These are phyloP conservation scores for Ectemnius cavifrons DNA, from an alignment of 2,888 invertebrate genomes.

Conservation along the genomic window DNA sequence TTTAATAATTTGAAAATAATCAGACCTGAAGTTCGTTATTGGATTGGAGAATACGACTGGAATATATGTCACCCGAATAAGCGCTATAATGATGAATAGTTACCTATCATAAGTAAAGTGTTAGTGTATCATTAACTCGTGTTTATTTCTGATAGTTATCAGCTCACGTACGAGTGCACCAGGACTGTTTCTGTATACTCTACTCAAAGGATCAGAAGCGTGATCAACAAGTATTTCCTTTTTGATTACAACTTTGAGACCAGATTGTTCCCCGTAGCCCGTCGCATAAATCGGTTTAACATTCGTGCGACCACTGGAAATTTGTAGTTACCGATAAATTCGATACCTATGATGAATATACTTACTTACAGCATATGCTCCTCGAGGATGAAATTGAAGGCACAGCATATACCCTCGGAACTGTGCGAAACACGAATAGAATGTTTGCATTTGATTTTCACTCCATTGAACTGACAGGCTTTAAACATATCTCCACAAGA, in stretches of 20 bases:
- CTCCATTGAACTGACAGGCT: slow-evolving; percentile 71
- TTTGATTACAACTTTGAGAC: slow-evolving; percentile 45
- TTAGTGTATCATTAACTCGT: not conserved
- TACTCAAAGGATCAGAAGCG: not conserved
- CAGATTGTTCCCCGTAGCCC: slow-evolving; percentile 40
- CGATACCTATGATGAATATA: too few relatives aligned
- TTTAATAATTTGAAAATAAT: not conserved
- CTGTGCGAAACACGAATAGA: slow-evolving; percentile 67
- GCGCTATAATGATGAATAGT: slow-evolving; percentile 66
- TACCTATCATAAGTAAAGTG: slow-evolving; percentile 54
- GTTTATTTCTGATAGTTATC: not conserved
- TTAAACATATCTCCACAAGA: slow-evolving; percentile 72
- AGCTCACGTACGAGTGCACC: slow-evolving; percentile 42
- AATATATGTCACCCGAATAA: slow-evolving; percentile 57
- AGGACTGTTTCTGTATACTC: slow-evolving; percentile 29
- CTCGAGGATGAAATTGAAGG: slow-evolving; percentile 72
- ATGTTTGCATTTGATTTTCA: slow-evolving; percentile 62
- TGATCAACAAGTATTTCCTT: slow-evolving; percentile 24
- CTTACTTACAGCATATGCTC: slow-evolving; percentile 15
- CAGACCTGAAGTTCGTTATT: slow-evolving; percentile 47
- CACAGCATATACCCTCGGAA: slow-evolving; percentile 73
- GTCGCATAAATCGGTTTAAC: slow-evolving; percentile 8
- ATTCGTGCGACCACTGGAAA: not conserved
- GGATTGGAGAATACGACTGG: slow-evolving; percentile 39
- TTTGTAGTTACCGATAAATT: not conserved